Evolutionary conservation across 1,140 invertebrate genomes (phyloP), one percentile per base, ranked within the genome.

Genomic region (Battus philenor): DNA sequence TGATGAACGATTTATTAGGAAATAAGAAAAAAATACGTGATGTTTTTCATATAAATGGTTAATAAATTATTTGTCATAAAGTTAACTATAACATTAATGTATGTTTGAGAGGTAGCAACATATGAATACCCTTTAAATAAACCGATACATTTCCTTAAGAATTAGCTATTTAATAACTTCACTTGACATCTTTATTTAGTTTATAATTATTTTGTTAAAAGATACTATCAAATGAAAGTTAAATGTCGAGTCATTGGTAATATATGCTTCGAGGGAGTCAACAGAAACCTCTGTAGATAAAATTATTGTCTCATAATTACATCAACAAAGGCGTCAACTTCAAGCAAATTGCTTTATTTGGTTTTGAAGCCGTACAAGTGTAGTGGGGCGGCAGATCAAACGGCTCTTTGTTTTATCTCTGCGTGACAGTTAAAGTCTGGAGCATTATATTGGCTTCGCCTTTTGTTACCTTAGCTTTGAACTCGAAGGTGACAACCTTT

Each of bases 351-450:
- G 59, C 44, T 34, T 57, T 45, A 44, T 54, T 47, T 46, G 43
- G 45, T 39, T 41, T 24, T 15, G 69, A 80, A 38, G 36, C 69
- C 76, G 5, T 45, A 62, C 44, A 71, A 81, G 50, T 69, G 65
- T 36, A 1, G 32, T 10, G n/a, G 24, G 72, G 77, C 50, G 64
- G 60, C 39, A 71, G 67, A 81, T 81, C 77, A 81, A 81, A 80
- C 63, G 59, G 5, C 30, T 53, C 47, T 63, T 81, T 81, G 77
- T 81, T 78, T 81, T 81, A 81, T 81, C 72, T 81, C 44, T 44
- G 50, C 29, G 46, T 54, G 58, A 59, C 48, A 57, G 45, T n/a
- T n/a, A 41, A 30, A 15, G 45, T 30, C 27, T 31, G 31, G 38
- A 26, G 33, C 36, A 34, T 33, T 50, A 44, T 15, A 13, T 56